These are phyloP conservation scores for Aethina tumida DNA, from an alignment of 1,140 invertebrate species.

Conservation along the genomic window DNA sequence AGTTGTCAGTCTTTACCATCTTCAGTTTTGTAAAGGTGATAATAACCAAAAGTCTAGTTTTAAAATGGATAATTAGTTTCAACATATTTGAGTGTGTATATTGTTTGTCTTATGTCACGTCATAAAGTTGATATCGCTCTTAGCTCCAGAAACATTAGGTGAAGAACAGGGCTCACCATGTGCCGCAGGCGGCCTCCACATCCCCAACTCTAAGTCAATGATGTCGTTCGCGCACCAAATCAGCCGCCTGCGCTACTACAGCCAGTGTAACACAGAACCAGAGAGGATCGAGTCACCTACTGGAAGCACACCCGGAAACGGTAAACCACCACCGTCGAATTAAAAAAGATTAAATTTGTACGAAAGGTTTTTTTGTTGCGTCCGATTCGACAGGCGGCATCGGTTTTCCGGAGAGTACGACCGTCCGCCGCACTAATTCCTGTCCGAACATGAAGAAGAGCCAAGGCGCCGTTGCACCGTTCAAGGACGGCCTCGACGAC, in stretches of 20 bases:
- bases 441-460: conserved; percentile 50
- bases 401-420: conserved; percentile 15
- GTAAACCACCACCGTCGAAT: conserved; percentile 8
- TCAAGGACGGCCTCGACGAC: conserved; percentile 26
- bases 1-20: not conserved
- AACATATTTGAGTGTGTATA: not conserved
- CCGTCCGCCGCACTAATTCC: conserved; percentile 46
- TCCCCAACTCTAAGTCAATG: conserved; percentile 49
- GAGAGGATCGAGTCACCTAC: conserved; percentile 27
- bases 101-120: no score
- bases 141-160: conserved; percentile 11
- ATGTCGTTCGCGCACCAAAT: conserved; percentile 52
- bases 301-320: conserved; percentile 36
- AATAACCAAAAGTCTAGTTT: no score
- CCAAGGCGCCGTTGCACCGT: conserved; percentile 17
- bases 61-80: conserved; percentile 3
- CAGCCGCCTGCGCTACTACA: conserved; percentile 48
- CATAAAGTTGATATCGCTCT: not conserved
- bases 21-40: no score
- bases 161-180: conserved; percentile 42
- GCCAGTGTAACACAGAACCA: conserved; percentile 41
- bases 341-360: conserved; percentile 4
- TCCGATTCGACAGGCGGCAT: conserved; percentile 10
- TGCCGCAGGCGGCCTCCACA: conserved; percentile 46
- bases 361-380: conserved; percentile 14